These are phyloP conservation scores for Agonum fuliginosum DNA, from an alignment of 2,888 invertebrate species.

Conservation along the genomic window DNA sequence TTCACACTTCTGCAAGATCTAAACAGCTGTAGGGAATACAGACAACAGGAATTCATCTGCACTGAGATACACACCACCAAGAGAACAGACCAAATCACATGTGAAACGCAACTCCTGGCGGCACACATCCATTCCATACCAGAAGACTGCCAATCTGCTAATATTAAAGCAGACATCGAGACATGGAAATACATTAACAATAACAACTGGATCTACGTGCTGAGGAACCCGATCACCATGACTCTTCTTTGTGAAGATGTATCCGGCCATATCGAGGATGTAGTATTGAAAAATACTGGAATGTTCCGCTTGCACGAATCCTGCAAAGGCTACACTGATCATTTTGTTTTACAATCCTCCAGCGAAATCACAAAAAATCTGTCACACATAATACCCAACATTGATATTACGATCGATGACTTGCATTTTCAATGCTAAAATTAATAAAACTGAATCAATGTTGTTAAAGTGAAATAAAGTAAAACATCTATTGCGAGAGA, in stretches of 20 bases:
- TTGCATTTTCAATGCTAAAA: slow-evolving; percentile 48
- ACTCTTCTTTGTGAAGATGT: slow-evolving; percentile 53
- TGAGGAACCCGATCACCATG: slow-evolving; percentile 57
- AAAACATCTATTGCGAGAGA: no score
- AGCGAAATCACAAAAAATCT: slow-evolving; percentile 25
- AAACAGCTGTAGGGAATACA: slow-evolving; percentile 46
- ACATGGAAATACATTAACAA: slow-evolving; percentile 57
- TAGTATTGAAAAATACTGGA: slow-evolving; percentile 57
- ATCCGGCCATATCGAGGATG: slow-evolving; percentile 57
- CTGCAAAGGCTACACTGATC: slow-evolving; percentile 59
- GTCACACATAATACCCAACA: slow-evolving; percentile 17
- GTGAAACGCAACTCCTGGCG: slow-evolving; percentile 58
- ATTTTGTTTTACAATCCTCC: slow-evolving; percentile 46
- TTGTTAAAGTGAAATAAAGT: slow-evolving; percentile 57
- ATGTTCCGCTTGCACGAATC: slow-evolving; percentile 14
- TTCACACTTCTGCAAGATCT: slow-evolving; percentile 50
- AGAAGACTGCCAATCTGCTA: slow-evolving; percentile 52
- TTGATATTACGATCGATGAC: slow-evolving; percentile 38
- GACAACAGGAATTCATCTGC: slow-evolving; percentile 50
- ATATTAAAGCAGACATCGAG: slow-evolving; percentile 57
- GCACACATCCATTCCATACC: slow-evolving; percentile 51
- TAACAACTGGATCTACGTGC: slow-evolving; percentile 61
- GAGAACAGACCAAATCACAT: slow-evolving; percentile 42
- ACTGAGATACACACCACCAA: slow-evolving; percentile 15
- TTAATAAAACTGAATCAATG: slow-evolving; percentile 43